Base-by-base conservation (phyloP, 2,888 invertebrate genomes). In the Hydriomena furcata region DNA sequence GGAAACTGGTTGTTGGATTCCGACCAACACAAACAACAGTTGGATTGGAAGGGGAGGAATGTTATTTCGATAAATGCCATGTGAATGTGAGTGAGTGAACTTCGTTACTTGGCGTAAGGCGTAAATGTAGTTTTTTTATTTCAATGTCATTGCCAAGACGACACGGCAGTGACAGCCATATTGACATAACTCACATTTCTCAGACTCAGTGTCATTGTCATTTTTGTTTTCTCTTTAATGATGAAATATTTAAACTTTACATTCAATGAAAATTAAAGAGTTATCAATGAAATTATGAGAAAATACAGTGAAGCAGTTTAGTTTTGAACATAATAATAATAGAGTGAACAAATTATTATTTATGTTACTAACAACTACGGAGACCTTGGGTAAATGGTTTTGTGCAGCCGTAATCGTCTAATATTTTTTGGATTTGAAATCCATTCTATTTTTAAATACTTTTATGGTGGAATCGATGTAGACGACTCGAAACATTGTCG, bases 61-160 rank as follows among this genome's bases (percentile, higher is more conserved):
- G n/a, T n/a, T n/a, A n/a, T n/a, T n/a, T n/a, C n/a, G n/a, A n/a
- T n/a, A n/a, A n/a, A n/a, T n/a, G n/a, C n/a, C n/a, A 23, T 7
- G 28, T 21, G 36, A 37, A 36, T 36, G 28, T 25, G 5, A 10
- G 21, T 35, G 41, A 31, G 12, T 40, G 20, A 27, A 27, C 44
- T 36, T 44, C 11, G 37, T 8, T n/a, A 13, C 13, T 13, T 35
- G 21, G 17, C 28, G 13, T 23, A 23, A n/a, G 2, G 10, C 8
- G n/a, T 37, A 27, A 12, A 17, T 12, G 13, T 13, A 6, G 2
- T 8, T 17, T 23, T 28, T 31, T 30, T 27, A 41, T 41, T 31
- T 42, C 46, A 46, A 32, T 45, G 51, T 51, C 41, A 32, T 24
- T 45, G 38, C 27, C 43, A 51, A 36, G 41, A 7, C 24, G 44